Evolutionary conservation across 2,113 vertebrate species (phyloP).

Genomic region (Trichechus manatus): DNA sequence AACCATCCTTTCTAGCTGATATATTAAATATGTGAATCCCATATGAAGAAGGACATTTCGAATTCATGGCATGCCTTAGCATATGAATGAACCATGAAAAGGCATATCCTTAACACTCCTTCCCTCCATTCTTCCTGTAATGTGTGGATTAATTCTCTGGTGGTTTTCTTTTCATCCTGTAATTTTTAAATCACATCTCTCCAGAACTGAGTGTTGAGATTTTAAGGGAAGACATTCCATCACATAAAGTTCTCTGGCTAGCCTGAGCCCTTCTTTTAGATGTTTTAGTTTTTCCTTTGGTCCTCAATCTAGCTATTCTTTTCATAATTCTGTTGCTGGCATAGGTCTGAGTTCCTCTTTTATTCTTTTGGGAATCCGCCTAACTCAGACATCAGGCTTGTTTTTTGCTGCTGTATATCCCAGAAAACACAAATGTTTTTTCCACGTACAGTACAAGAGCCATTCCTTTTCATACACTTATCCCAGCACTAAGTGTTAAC

Average conservation of each 20-base stretch:
- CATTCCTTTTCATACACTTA: neutral
- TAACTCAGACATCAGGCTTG: neutral
- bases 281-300: neutral
- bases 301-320: neutral
- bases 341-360: neutral
- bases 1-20: neutral
- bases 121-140: neutral
- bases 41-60: neutral
- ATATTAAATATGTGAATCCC: neutral
- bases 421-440: neutral
- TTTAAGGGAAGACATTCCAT: conserved; percentile 18
- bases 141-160: neutral
- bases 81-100: neutral
- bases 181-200: conserved; percentile 20
- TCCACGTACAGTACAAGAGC: neutral
- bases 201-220: neutral
- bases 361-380: neutral
- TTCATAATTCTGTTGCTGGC: neutral
- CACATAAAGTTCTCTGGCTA: neutral
- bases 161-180: neutral
- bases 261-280: neutral
- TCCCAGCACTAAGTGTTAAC: neutral
- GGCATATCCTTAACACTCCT: neutral
- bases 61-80: neutral
- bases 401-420: neutral